phyloP scores from a whole-genome alignment of 2,888 invertebrate genomes.

The Gortyna flavago region DNA sequence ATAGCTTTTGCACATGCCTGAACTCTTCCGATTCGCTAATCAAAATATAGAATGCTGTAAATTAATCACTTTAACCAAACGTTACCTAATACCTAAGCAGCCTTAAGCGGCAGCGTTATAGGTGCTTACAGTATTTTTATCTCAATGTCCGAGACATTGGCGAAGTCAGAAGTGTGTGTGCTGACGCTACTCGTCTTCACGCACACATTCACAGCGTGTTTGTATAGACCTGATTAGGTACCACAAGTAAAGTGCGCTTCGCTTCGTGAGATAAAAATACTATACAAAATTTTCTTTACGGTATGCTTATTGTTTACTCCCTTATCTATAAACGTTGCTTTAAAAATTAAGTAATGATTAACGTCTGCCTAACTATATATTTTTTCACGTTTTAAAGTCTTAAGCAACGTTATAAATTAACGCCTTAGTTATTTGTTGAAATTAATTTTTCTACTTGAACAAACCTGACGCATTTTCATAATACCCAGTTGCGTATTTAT shows the following conservation, averaged over 20 bases:
- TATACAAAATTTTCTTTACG: too few relatives aligned
- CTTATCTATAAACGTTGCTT: neutral
- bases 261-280: neutral
- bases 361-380: neutral
- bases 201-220: neutral
- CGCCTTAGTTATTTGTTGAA: neutral
- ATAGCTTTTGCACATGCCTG: slow-evolving; percentile 30
- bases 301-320: too few relatives aligned
- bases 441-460: neutral
- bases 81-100: neutral
- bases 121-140: too few relatives aligned
- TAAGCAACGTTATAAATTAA: neutral
- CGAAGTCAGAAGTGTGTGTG: too few relatives aligned
- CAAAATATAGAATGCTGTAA: slow-evolving; percentile 6
- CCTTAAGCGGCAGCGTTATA: neutral
- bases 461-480: slow-evolving; percentile 13
- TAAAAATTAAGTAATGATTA: neutral
- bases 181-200: too few relatives aligned
- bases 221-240: neutral
- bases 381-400: too few relatives aligned
- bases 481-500: slow-evolving; percentile 12
- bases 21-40: slow-evolving; percentile 5
- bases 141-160: too few relatives aligned
- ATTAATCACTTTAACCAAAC: neutral
- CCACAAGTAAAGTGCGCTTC: neutral